phyloP scores from a whole-genome alignment of 2,797 vertebrate genomes.

The Numenius phaeopus region DNA sequence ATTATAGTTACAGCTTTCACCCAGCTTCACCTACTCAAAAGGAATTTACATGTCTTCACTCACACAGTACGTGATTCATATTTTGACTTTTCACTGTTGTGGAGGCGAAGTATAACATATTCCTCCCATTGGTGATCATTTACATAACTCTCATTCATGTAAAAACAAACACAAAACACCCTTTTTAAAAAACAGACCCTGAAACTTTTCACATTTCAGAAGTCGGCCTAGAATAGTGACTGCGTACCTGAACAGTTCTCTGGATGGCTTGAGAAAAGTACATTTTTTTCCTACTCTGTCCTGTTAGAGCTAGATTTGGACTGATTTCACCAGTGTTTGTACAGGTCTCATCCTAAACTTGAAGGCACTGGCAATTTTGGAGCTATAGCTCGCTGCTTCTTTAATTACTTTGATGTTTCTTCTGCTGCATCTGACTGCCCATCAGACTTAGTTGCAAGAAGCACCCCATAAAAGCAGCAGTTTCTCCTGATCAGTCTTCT shows the following conservation, averaged over 20 bases:
- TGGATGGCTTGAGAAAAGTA: not conserved
- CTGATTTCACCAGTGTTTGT: not conserved
- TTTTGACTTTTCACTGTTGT: constrained; percentile 48
- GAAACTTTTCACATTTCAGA: not conserved
- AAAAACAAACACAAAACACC: not conserved
- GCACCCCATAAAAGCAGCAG: not conserved
- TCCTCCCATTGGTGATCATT: constrained; percentile 22
- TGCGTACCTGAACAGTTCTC: not conserved
- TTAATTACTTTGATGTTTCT: not conserved
- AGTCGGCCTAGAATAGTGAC: not conserved
- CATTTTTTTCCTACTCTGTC: not conserved
- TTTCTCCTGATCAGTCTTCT: not conserved
- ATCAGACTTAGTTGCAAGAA: not conserved
- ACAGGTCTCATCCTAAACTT: not conserved
- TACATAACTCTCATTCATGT: not conserved
- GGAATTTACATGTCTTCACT: constrained; percentile 54
- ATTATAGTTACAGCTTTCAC: constrained; percentile 40
- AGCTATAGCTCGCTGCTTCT: not conserved
- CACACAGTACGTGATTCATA: constrained; percentile 16
- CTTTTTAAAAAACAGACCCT: not conserved
- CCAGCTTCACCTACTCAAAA: constrained; percentile 41
- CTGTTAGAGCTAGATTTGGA: not conserved
- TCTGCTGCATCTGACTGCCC: not conserved
- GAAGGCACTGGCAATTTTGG: constrained; percentile 6
- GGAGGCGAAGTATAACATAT: constrained; percentile 8